A percentile compares a stretch with the other conserved stretches of the same genome.
Conservation (phyloP, 2,888 invertebrate species). For the Ferdinandea cuprea region DNA sequence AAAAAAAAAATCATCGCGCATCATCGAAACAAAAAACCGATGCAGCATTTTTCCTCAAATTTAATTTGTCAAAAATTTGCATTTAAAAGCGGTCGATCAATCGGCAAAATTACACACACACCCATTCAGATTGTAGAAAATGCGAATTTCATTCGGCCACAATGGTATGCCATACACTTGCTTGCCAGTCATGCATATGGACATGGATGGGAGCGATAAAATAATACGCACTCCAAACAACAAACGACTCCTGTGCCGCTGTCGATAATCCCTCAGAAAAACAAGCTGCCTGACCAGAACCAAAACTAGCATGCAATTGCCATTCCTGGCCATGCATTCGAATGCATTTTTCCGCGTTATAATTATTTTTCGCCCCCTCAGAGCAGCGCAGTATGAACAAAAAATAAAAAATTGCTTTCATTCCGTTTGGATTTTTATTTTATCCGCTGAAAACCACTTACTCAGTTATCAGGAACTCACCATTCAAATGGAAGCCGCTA, state of each 20-base stretch:
- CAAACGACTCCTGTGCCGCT: constrained; percentile 48
- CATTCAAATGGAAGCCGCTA: constrained; percentile 47
- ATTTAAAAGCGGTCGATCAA: constrained; percentile 69
- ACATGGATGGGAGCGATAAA: constrained; percentile 58
- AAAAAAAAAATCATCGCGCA: not conserved
- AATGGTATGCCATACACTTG: constrained; percentile 58
- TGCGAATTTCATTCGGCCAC: constrained; percentile 61
- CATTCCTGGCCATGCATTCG: constrained; percentile 23
- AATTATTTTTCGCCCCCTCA: constrained; percentile 62
- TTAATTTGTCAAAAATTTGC: constrained; percentile 73
- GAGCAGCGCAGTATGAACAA: too few relatives aligned
- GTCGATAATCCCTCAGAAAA: constrained; percentile 67
- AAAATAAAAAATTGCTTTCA: constrained; percentile 25
- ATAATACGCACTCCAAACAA: constrained; percentile 71
- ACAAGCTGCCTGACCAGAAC: constrained; percentile 46
- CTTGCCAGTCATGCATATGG: constrained; percentile 47
- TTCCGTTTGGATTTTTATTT: constrained; percentile 45
- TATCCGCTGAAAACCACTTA: constrained; percentile 44
- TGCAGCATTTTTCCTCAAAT: constrained; percentile 58
- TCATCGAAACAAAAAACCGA: not conserved
- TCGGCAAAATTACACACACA: constrained; percentile 6
- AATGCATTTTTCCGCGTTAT: constrained; percentile 69
- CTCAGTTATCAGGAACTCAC: constrained; percentile 59
- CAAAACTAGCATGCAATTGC: constrained; percentile 31
- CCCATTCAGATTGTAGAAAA: constrained; percentile 32